These are phyloP conservation scores for Ifrita kowaldi DNA, from an alignment of 2,113 vertebrate species.

Conservation along the genomic window DNA sequence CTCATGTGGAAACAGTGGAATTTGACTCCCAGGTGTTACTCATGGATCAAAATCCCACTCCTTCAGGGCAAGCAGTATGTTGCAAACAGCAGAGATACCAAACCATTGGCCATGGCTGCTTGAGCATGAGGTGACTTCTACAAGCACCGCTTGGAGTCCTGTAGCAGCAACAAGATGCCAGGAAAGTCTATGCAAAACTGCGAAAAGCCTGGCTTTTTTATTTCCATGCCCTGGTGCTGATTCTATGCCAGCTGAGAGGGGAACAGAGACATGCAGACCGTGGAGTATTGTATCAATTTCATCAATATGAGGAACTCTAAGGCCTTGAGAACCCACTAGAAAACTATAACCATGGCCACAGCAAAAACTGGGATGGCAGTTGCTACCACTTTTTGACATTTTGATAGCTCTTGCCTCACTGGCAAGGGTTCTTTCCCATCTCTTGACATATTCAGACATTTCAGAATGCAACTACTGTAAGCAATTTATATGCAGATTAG, in stretches of 20 bases:
- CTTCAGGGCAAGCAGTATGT: background rate
- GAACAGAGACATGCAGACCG: background rate
- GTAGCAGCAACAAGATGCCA: fast-evolving
- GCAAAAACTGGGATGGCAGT: background rate
- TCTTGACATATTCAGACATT: background rate
- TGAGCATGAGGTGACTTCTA: background rate
- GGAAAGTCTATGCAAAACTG: background rate
- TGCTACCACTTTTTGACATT: background rate
- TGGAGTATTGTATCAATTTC: background rate
- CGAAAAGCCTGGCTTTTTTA: background rate
- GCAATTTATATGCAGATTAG: background rate
- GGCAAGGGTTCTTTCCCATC: background rate
- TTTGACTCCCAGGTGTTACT: background rate
- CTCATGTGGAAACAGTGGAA: background rate
- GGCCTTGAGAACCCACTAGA: background rate
- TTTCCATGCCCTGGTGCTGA: background rate
- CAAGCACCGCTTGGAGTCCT: background rate
- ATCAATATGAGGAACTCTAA: background rate
- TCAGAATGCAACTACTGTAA: background rate
- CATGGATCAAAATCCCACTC: background rate
- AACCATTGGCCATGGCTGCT: background rate
- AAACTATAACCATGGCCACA: background rate
- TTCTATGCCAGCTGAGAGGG: background rate
- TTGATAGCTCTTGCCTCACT: background rate
- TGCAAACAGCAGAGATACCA: background rate